Evolutionary conservation across 1,140 invertebrate species (phyloP), one percentile per base, ranked within the genome.

Genomic region (Carcinoscorpius rotundicauda): DNA sequence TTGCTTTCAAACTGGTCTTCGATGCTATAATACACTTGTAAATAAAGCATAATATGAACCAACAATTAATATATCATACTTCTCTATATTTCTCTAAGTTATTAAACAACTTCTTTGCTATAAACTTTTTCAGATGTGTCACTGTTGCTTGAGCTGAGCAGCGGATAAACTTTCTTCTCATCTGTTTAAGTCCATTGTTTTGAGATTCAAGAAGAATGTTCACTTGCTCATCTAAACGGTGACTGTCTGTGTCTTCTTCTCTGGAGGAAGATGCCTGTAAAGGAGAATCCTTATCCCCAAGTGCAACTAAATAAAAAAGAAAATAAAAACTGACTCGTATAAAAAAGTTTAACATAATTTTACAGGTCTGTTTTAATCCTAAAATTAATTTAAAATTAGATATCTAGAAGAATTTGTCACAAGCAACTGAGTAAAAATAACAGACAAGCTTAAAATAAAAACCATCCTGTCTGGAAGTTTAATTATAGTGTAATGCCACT

Each of bases 81-180:
- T 99, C 93, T 82, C 89, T 87, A 82, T 97, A 98, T 77, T 92
- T 92, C 64, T 94, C 89, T 74, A 91, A 87, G 69, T 85, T 84
- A 74, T 91, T 92, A 69, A 95, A 84, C 64, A 98, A 85, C 80
- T 97, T 96, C 74, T 94, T 89, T 59, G 97, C 93, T 71, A 99
- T 87, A 79, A 96, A 98, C 77, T 98, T 98, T 78, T 98, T 97
- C 6, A 98, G 81, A 76, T 97, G 93, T 60, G 92, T 93, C 71
- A 97, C 94, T 9, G 95, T 98, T 5, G 94, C 92, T 77, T 97
- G 91, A 10, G 93, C 89, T 6, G 94, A 98, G 76, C 93, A 92
- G 71, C 94, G 83, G 68, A 98, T 89, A 76, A 91, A 97, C 74
- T 89, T 85, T 62, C 89, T 78, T 74, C 93, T 92, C 58, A 96